phyloP scores from a whole-genome alignment of 2,888 invertebrate species.

The Spilarctia lutea region DNA sequence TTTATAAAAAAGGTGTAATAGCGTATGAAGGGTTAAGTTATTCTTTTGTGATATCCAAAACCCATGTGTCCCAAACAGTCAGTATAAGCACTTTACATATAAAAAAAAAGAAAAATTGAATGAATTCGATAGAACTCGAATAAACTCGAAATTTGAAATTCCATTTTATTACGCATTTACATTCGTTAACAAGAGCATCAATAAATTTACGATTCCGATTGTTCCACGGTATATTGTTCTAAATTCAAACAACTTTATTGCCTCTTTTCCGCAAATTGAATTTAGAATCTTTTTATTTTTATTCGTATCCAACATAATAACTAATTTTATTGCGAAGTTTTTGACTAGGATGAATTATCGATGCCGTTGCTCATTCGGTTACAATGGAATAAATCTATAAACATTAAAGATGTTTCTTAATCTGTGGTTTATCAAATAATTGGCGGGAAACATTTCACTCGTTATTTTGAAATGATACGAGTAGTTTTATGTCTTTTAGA shows the following conservation, averaged over 20 bases:
- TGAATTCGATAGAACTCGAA: not conserved
- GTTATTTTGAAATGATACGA: not conserved
- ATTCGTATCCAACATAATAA: conserved; percentile 17
- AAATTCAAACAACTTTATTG: conserved; percentile 35
- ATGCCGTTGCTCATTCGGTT: conserved; percentile 29
- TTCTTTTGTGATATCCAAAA: not conserved
- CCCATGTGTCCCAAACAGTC: not conserved
- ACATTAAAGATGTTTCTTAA: conserved; percentile 11
- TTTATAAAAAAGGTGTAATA: not conserved
- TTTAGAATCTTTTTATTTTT: conserved; percentile 17
- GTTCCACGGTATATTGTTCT: conserved; percentile 27
- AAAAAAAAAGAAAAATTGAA: not conserved
- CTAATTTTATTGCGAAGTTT: conserved; percentile 35
- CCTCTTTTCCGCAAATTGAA: conserved; percentile 26
- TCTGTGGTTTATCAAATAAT: conserved; percentile 8
- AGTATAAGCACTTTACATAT: not conserved
- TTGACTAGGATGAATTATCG: conserved; percentile 30
- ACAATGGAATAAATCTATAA: conserved; percentile 23
- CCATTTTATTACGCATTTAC: not conserved
- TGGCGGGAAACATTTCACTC: not conserved
- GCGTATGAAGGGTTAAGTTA: not conserved
- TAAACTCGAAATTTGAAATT: conserved; percentile 3
- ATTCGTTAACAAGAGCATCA: not conserved
- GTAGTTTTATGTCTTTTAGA: too few relatives aligned
- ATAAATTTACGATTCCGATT: conserved; percentile 10